Conservation (phyloP, 2,888 invertebrate genomes). For the Nomada ferruginata region DNA sequence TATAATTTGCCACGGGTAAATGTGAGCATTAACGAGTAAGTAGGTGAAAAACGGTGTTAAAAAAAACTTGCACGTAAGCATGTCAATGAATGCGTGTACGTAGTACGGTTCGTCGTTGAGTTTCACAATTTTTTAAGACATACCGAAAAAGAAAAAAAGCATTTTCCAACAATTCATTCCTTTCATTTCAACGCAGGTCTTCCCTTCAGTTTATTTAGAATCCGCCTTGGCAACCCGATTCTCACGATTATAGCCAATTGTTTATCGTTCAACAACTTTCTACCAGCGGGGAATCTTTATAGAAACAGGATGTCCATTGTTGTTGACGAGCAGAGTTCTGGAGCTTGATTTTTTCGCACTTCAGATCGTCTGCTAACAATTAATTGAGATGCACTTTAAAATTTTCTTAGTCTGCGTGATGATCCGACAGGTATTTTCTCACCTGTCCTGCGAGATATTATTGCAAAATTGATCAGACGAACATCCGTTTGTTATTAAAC, state of each 20-base stretch:
- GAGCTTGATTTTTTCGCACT: neutral
- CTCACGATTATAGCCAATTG: conserved; percentile 39
- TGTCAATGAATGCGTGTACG: neutral
- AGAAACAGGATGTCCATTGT: neutral
- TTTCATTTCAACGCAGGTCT: conserved; percentile 1
- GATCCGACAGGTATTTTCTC: neutral
- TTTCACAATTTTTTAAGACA: neutral
- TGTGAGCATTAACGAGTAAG: neutral
- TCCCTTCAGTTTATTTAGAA: conserved; percentile 31
- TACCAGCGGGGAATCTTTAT: neutral
- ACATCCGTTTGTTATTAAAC: conserved; percentile 16
- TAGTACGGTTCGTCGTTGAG: neutral
- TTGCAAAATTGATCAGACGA: neutral
- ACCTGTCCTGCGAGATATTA: neutral
- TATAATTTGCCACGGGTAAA: neutral
- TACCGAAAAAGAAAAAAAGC: neutral
- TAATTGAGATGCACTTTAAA: too few species aligned
- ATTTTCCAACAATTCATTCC: neutral
- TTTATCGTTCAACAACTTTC: conserved; percentile 40
- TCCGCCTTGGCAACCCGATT: conserved; percentile 29
- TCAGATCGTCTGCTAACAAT: neutral
- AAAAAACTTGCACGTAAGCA: neutral
- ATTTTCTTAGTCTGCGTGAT: too few species aligned
- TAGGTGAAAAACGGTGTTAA: neutral
- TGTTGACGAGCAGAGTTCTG: neutral